These are phyloP conservation scores for Onychostruthus taczanowskii DNA, from an alignment of 2,113 vertebrate species.

Conservation along the genomic window DNA sequence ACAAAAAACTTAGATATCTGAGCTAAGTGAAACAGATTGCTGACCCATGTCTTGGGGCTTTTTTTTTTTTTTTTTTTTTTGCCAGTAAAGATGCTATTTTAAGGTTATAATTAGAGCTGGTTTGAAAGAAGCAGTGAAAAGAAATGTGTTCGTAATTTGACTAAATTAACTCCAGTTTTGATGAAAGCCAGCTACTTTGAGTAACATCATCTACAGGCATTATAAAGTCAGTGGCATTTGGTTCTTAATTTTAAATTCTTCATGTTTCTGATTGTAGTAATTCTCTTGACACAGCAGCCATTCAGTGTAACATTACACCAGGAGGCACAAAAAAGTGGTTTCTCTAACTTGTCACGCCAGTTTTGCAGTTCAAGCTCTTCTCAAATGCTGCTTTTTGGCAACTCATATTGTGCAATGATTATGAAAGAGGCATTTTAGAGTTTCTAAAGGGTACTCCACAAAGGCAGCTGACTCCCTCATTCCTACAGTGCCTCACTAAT, in stretches of 20 bases:
- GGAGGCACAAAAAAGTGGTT: background rate
- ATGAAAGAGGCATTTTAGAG: background rate
- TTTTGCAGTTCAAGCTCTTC: background rate
- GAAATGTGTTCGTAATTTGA: slow-evolving; percentile 44
- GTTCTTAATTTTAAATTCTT: background rate
- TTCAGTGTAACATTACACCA: background rate
- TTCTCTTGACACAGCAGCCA: background rate
- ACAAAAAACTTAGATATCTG: background rate
- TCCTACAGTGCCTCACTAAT: background rate
- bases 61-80: background rate
- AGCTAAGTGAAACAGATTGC: slow-evolving; percentile 15
- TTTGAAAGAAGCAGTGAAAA: slow-evolving; percentile 46
- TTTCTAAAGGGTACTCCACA: background rate
- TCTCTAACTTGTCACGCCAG: background rate
- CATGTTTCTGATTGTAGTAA: background rate
- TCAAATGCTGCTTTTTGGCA: background rate
- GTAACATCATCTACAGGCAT: background rate
- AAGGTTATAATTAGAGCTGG: slow-evolving; percentile 54
- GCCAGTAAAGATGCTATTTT: slow-evolving; percentile 45
- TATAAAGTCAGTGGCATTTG: background rate
- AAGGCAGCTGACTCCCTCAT: background rate
- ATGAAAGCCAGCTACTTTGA: slow-evolving; percentile 9
- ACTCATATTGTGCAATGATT: background rate
- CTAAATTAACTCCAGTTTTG: slow-evolving; percentile 36
- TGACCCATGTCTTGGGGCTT: background rate